A percentile compares a stretch with the other conserved stretches of the same genome.
Evolutionary conservation across 2,113 vertebrate genomes (phyloP).

Genomic region (Pycnonotus jocosus): DNA sequence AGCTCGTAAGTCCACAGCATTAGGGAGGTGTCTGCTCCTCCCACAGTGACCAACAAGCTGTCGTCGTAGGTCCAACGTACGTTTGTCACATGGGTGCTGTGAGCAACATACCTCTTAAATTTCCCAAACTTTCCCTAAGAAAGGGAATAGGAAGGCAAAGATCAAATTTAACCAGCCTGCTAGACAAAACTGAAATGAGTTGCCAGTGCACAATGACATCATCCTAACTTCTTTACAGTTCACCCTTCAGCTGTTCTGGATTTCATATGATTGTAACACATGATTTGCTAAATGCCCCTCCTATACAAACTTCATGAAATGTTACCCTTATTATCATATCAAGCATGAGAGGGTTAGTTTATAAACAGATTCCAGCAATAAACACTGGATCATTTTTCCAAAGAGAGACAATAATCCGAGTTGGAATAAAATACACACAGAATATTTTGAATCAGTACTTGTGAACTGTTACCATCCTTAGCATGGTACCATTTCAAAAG

Average conservation of each 20-base stretch:
- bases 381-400: neutral
- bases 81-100: constrained; percentile 95
- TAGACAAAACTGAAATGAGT: neutral
- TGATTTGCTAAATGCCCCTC: neutral
- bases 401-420: neutral
- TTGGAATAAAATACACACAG: neutral
- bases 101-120: constrained; percentile 94
- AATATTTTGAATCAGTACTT: neutral
- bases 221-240: neutral
- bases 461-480: neutral
- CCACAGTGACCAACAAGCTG: constrained; percentile 86
- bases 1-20: constrained; percentile 94
- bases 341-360: neutral
- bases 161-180: neutral
- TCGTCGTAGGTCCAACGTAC: constrained; percentile 94
- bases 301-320: neutral
- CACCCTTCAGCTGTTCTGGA: neutral
- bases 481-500: neutral
- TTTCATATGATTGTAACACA: neutral
- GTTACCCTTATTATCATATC: neutral
- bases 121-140: constrained; percentile 92
- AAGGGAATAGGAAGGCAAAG: neutral
- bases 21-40: constrained; percentile 90
- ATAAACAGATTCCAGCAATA: neutral
- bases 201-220: neutral